Evolutionary conservation across 2,888 invertebrate species (phyloP), one percentile per base, ranked within the genome.

Genomic region (Synergus gifuensis): DNA sequence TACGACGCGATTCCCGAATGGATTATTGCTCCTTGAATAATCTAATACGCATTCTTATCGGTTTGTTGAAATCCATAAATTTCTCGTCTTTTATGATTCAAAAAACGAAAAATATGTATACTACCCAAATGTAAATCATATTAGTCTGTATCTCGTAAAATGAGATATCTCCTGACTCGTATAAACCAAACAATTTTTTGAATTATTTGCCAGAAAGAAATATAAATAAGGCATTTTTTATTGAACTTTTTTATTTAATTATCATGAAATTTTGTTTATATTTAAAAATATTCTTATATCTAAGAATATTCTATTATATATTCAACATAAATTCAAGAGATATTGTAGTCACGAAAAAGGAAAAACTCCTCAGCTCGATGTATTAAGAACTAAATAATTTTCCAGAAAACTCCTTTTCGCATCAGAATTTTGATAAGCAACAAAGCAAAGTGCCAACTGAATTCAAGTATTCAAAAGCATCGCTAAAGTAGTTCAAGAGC

Each of bases 391-490:
- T 0, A 4, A 11, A 22, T 60, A 8, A 22, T 4, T 22, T 60
- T 12, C n/a, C 2, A 9, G 22, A 22, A 11, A 60, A 60, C 22
- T 5, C 12, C 22, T 12, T 28, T 60, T 28, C 4, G 4, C 5
- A 22, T 22, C 4, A 60, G 12, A 60, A 22, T 60, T 60, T 18
- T 4, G 22, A 14, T 22, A 28, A 60, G 22, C 60, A 60, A 14
- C 12, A 22, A 60, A 60, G 14, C 4, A 60, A 60, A 60, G 12
- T 14, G 22, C 22, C 22, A 60, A 60, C 12, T 60, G 60, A 22
- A 60, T 60, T 60, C 22, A 69, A 69, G 46, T 28, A 69, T 16
- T 46, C 69, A 69, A 36, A 49, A 16, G 69, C n/a, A n/a, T 66
- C 28, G 16, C 69, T 9, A 36, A 28, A 69, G 69, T 42, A 69